Evolutionary conservation across 2,113 vertebrate genomes (phyloP), one percentile per base, ranked within the genome.

Genomic region (Hepsetus odoe): DNA sequence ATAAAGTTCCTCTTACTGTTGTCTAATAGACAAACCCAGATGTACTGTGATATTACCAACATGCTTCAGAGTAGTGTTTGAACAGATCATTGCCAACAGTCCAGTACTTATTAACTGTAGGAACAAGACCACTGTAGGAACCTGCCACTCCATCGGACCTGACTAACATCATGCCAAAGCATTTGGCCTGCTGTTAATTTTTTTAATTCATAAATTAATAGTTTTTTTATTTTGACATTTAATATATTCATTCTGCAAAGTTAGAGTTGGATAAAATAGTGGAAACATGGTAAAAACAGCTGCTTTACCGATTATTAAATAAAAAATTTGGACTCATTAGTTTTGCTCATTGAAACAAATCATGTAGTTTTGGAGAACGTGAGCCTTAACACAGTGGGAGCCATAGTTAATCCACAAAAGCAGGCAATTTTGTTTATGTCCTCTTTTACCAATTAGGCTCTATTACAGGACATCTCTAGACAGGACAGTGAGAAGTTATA

Each of bases 171-270:
- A 2, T 82, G 75, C 74, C 80, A 86, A 79, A 79, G 80, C 82
- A 64, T 80, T 85, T 84, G 81, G 74, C 74, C 85, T 73, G 33
- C 83, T 72, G 18, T 79, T n/a, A n/a, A n/a, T n/a, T n/a, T n/a
- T 86, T 87, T 80, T 69, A 79, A 80, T n/a, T n/a, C n/a, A 89
- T 83, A 80, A 86, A 80, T 74, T 83, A 76, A n/a, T n/a, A n/a
- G n/a, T n/a, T n/a, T n/a, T n/a, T n/a, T n/a, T n/a, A n/a, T n/a
- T n/a, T n/a, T n/a, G n/a, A n/a, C n/a, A n/a, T n/a, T n/a, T n/a
- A n/a, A n/a, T n/a, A n/a, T n/a, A n/a, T 62, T 71, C 40, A 70
- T 69, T 33, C 56, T 6, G 5, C 12, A 77, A 70, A 78, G n/a
- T n/a, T n/a, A 49, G 38, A 28, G 38, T 70, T 46, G 14, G 10